Conservation (phyloP, 2,888 invertebrate species). For the Diaphora mendica region DNA sequence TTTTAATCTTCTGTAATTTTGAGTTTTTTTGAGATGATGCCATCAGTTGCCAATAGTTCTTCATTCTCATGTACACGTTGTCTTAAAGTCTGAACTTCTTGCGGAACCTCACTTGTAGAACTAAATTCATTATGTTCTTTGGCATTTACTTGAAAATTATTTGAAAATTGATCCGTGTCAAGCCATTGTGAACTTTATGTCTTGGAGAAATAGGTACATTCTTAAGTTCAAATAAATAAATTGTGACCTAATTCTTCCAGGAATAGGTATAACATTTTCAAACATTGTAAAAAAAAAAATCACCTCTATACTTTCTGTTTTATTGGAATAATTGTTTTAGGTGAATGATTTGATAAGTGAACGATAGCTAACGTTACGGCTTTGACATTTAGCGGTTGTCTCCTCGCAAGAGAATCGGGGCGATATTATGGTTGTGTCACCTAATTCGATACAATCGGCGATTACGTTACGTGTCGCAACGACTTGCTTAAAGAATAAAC, state of each 20-base stretch:
- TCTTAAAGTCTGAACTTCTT: constrained; percentile 27
- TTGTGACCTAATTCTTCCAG: background rate
- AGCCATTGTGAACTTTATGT: background rate
- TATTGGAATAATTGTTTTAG: background rate
- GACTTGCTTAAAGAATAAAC: no score
- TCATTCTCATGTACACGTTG: constrained; percentile 11
- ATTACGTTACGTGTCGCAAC: no score
- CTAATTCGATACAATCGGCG: no score
- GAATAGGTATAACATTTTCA: background rate
- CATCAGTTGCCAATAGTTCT: constrained; percentile 13
- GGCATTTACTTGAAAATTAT: constrained; percentile 1
- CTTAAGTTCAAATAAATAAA: background rate
- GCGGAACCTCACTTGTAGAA: constrained; percentile 14
- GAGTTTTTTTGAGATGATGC: background rate
- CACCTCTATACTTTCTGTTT: no score
- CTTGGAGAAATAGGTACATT: background rate
- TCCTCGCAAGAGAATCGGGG: no score
- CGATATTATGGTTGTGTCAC: no score
- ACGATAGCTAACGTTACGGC: background rate
- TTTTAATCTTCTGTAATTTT: background rate
- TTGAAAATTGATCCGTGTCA: background rate
- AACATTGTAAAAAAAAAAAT: background rate
- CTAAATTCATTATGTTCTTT: background rate
- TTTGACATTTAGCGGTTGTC: background rate
- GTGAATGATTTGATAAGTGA: background rate